These are phyloP conservation scores for Egretta garzetta DNA, from an alignment of 2,113 vertebrate genomes.

Conservation along the genomic window DNA sequence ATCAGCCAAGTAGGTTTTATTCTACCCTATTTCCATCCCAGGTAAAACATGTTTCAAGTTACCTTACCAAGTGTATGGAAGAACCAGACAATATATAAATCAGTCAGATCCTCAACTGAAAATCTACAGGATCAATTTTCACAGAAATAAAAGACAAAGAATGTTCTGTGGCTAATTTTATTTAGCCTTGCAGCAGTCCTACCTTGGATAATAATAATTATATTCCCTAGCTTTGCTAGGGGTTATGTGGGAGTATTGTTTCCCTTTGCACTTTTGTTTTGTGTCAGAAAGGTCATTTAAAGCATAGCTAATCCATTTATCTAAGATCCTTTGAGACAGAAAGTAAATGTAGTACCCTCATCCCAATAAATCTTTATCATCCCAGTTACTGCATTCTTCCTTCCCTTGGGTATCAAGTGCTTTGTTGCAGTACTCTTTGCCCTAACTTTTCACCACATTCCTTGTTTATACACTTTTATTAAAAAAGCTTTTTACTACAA, in stretches of 20 bases:
- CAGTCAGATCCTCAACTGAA: background rate
- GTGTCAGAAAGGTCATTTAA: background rate
- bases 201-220: background rate
- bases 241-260: background rate
- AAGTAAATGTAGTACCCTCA: background rate
- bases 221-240: background rate
- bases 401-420: background rate
- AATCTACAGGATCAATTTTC: background rate
- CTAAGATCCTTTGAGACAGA: background rate
- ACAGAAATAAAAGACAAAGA: background rate
- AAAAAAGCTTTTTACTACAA: background rate
- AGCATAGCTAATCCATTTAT: conserved; percentile 1
- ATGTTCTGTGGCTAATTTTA: background rate
- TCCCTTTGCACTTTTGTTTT: background rate
- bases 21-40: background rate
- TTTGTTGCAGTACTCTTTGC: background rate
- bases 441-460: background rate
- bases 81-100: background rate
- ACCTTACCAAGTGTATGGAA: background rate
- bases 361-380: conserved; percentile 21
- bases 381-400: background rate
- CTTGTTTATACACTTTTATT: background rate
- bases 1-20: background rate
- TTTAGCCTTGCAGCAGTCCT: background rate
- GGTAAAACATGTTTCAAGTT: background rate